A percentile compares a stretch with the other conserved stretches of the same genome.
phyloP scores from a whole-genome alignment of 2,797 vertebrate genomes.

The Falco berigora region DNA sequence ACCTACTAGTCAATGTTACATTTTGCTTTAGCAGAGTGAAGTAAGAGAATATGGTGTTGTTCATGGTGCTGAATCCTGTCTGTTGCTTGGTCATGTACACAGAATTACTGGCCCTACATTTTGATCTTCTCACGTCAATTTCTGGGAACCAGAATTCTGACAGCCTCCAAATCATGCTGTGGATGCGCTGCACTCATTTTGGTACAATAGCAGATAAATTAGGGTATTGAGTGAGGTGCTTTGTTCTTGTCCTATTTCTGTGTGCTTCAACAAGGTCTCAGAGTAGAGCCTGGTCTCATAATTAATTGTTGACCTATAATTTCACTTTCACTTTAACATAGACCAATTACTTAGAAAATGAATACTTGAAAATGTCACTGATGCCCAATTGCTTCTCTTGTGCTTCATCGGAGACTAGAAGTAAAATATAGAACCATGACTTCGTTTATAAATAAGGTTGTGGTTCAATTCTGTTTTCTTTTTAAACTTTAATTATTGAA shows the following conservation, averaged over 20 bases:
- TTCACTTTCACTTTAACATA: neutral
- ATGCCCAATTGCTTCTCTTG: neutral
- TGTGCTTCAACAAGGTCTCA: neutral
- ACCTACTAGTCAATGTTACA: neutral
- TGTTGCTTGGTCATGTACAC: neutral
- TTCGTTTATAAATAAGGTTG: neutral
- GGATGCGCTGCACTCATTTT: neutral
- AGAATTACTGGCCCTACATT: neutral
- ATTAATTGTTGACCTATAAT: neutral
- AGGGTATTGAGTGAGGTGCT: neutral
- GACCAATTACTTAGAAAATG: neutral
- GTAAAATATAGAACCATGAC: neutral
- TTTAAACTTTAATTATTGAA: neutral
- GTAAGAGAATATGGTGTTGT: neutral
- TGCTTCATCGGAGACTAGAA: neutral
- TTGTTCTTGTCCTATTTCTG: neutral
- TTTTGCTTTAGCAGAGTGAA: neutral
- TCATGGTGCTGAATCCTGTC: slow-evolving; percentile 23
- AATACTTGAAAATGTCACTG: neutral
- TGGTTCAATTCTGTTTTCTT: neutral
- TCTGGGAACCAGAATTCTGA: neutral
- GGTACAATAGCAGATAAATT: neutral
- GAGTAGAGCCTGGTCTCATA: neutral
- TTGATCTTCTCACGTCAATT: neutral
- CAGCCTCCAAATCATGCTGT: neutral